Conservation (phyloP, 2,797 vertebrate species). For the Vipera latastei region DNA sequence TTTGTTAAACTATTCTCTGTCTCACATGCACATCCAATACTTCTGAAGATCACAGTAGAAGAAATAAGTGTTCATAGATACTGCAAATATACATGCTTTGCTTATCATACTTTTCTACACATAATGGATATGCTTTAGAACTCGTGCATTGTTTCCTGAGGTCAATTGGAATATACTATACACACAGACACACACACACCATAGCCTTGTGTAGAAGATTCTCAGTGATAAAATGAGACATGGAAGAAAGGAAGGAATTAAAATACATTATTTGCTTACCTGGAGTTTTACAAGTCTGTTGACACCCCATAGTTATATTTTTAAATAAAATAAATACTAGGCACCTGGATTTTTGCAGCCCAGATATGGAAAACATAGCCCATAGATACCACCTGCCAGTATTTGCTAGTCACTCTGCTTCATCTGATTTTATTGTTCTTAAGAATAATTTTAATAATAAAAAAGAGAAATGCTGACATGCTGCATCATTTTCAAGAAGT, state of each 20-base stretch:
- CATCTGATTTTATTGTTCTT: background rate
- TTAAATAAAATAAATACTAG: background rate
- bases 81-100: background rate
- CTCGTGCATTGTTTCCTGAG: background rate
- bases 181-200: too few species aligned
- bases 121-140: background rate
- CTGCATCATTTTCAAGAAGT: background rate
- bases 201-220: background rate
- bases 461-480: background rate
- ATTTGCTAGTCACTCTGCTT: background rate
- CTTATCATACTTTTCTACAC: background rate
- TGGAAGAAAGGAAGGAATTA: background rate
- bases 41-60: background rate
- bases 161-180: background rate
- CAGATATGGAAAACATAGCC: background rate
- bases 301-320: too few species aligned
- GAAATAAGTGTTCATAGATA: background rate
- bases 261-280: background rate
- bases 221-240: background rate
- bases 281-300: background rate
- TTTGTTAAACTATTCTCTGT: background rate
- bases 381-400: background rate
- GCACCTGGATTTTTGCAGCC: background rate
- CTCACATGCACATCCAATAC: background rate
- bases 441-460: background rate